Evolutionary conservation across 2,888 invertebrate genomes (phyloP).

Genomic region (Drosophila gaucha): DNA sequence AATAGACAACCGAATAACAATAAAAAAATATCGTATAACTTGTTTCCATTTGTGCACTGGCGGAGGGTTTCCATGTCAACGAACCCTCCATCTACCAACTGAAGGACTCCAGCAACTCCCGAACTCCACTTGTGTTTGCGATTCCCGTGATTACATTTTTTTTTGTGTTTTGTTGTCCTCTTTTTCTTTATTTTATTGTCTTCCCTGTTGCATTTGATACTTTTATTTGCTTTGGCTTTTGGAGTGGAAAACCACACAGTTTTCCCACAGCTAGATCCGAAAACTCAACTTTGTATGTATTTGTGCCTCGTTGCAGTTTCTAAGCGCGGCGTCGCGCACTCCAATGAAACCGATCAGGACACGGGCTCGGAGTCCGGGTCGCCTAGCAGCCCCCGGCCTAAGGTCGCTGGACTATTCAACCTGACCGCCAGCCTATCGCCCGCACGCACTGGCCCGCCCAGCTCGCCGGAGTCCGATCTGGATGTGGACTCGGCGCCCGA

Average conservation of each 20-base stretch:
- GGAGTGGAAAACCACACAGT: slow-evolving; percentile 67
- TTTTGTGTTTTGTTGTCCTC: slow-evolving; percentile 30
- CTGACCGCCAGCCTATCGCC: slow-evolving; percentile 83
- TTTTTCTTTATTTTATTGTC: slow-evolving; percentile 6
- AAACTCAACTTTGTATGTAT: slow-evolving; percentile 13
- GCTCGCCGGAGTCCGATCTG: slow-evolving; percentile 85
- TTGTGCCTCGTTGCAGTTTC: slow-evolving; percentile 74
- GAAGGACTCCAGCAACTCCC: slow-evolving; percentile 4
- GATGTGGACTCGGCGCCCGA: slow-evolving; percentile 85
- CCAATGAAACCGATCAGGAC: slow-evolving; percentile 85
- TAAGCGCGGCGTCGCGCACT: slow-evolving; percentile 83
- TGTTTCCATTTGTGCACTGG: slow-evolving; percentile 67
- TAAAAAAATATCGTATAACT: slow-evolving; percentile 81
- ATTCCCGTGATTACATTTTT: slow-evolving; percentile 69
- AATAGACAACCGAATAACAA: slow-evolving; percentile 25
- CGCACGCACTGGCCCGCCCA: slow-evolving; percentile 84
- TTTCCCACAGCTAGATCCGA: slow-evolving; percentile 33
- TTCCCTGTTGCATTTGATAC: slow-evolving; percentile 60
- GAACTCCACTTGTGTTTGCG: slow-evolving; percentile 57
- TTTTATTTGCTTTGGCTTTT: slow-evolving; percentile 66
- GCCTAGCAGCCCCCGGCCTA: slow-evolving; percentile 83
- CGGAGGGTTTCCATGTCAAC: slow-evolving; percentile 64
- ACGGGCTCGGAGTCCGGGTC: slow-evolving; percentile 84
- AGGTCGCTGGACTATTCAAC: slow-evolving; percentile 76
- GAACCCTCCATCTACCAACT: slow-evolving; percentile 26